Percentiles rank a stretch among this genome's conserved stretches.
Conservation (phyloP, 2,888 invertebrate genomes). For the Dioctria rufipes region DNA sequence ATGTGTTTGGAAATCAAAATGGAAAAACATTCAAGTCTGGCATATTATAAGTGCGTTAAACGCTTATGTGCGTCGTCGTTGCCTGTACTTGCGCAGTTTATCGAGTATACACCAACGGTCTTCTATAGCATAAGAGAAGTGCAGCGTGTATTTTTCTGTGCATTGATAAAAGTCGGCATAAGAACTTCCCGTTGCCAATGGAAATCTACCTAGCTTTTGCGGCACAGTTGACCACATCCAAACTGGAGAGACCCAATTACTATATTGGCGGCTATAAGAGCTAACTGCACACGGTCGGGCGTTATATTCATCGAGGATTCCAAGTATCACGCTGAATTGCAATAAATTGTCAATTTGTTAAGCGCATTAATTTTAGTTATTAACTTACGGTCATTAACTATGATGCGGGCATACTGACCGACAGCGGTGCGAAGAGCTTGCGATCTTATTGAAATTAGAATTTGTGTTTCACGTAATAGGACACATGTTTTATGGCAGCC, state of each 20-base stretch:
- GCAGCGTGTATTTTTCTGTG: slow-evolving; percentile 8
- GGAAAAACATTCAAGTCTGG: slow-evolving; percentile 24
- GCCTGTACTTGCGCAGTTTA: slow-evolving; percentile 43
- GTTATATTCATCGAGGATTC: background rate
- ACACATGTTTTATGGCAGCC: slow-evolving; percentile 38
- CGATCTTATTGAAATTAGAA: slow-evolving; percentile 41
- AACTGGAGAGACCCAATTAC: slow-evolving; percentile 16
- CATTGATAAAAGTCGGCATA: slow-evolving; percentile 46
- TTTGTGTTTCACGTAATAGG: slow-evolving; percentile 39
- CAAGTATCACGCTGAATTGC: slow-evolving; percentile 54
- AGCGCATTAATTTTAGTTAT: slow-evolving; percentile 61
- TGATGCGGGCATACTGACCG: background rate
- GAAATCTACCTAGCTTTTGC: slow-evolving; percentile 34
- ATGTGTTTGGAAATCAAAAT: slow-evolving; percentile 6
- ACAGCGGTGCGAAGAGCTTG: background rate
- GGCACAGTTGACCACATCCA: background rate
- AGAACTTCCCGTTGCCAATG: slow-evolving; percentile 55
- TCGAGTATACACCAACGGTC: background rate
- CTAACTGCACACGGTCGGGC: background rate
- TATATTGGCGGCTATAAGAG: background rate
- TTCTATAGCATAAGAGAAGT: background rate
- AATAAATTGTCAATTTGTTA: slow-evolving; percentile 63
- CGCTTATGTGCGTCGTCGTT: slow-evolving; percentile 18
- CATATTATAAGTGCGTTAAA: slow-evolving; percentile 19
- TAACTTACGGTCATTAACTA: slow-evolving; percentile 51